Conservation (phyloP, 2,888 invertebrate species). For the Melinaea menophilus region DNA sequence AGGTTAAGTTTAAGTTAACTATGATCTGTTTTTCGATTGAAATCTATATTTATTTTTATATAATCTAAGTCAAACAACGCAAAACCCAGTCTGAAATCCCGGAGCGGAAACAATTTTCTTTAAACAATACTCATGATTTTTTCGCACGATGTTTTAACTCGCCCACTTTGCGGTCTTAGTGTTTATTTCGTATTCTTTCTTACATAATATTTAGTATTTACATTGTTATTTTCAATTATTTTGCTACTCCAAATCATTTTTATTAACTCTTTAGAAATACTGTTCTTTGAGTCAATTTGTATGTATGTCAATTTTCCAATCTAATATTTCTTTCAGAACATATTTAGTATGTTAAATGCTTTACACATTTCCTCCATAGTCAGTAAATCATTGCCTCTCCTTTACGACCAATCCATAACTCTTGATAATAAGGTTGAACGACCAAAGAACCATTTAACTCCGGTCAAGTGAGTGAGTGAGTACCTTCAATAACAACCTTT, state of each 20-base stretch:
- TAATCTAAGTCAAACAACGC: slow-evolving; percentile 28
- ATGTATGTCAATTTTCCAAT: no score
- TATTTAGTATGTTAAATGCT: background rate
- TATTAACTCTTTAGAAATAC: no score
- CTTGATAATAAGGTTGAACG: slow-evolving; percentile 37
- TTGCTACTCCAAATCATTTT: no score
- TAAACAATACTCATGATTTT: slow-evolving; percentile 57
- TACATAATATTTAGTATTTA: slow-evolving; percentile 3
- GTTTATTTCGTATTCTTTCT: slow-evolving; percentile 49
- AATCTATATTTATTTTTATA: slow-evolving; percentile 10
- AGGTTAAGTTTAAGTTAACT: background rate
- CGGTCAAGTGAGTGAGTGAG: slow-evolving; percentile 39
- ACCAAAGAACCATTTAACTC: slow-evolving; percentile 39
- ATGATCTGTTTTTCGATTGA: background rate
- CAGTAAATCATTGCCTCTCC: slow-evolving; percentile 21
- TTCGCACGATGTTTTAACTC: slow-evolving; percentile 60
- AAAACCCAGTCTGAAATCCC: slow-evolving; percentile 28
- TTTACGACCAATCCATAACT: slow-evolving; percentile 13
- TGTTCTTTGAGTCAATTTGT: no score
- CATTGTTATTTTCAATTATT: no score
- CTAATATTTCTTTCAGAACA: background rate
- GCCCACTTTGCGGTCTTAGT: slow-evolving; percentile 56
- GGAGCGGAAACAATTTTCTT: slow-evolving; percentile 32
- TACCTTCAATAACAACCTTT: slow-evolving; percentile 34
- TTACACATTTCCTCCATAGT: slow-evolving; percentile 1